Evolutionary conservation across 2,797 vertebrate genomes (phyloP).

Genomic region (Malurus leucopterus): DNA sequence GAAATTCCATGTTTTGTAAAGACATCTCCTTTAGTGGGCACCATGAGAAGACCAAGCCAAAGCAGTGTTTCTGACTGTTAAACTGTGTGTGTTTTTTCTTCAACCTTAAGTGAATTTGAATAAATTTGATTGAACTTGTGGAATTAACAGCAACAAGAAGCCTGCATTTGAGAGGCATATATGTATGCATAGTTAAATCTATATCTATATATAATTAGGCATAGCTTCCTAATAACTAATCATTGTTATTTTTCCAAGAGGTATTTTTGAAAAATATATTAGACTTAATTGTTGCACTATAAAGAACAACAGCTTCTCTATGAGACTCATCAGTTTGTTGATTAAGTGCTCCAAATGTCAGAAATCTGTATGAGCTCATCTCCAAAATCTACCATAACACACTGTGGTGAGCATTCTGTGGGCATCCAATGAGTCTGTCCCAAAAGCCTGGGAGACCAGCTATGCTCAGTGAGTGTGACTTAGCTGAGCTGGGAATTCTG

Average conservation of each 20-base stretch:
- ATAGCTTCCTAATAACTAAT: background rate
- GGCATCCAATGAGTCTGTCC: background rate
- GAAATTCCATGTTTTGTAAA: background rate
- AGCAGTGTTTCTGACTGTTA: background rate
- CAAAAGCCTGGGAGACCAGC: background rate
- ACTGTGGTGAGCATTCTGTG: background rate
- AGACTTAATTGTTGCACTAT: background rate
- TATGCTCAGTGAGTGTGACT: fast-evolving
- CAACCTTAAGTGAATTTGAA: background rate
- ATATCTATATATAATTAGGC: background rate
- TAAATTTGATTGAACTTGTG: background rate
- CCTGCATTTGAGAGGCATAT: background rate
- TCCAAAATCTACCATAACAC: background rate
- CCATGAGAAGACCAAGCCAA: background rate
- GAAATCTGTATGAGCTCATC: background rate
- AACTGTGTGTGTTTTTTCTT: background rate
- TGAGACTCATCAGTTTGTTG: fast-evolving
- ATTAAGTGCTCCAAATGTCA: background rate
- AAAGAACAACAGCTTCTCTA: background rate
- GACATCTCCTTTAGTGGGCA: background rate
- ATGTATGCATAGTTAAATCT: background rate
- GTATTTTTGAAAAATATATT: background rate
- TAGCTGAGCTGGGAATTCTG: background rate
- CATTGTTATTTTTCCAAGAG: background rate
- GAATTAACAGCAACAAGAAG: background rate